A percentile compares a stretch with the other conserved stretches of the same genome.
Evolutionary conservation across 2,113 vertebrate species (phyloP).

Genomic region (Solea solea): DNA sequence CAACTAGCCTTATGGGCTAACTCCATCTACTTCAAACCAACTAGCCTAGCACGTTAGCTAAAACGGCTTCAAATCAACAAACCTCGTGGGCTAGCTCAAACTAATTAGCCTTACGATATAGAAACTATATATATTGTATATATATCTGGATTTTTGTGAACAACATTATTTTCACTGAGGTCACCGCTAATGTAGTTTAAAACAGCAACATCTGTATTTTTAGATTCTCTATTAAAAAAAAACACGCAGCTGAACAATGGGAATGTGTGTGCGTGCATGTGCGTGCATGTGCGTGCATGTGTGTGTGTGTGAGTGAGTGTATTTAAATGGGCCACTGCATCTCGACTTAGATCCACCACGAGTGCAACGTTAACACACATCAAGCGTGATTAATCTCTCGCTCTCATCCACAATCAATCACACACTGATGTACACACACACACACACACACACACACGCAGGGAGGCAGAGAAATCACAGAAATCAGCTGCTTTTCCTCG

Average conservation of each 20-base stretch:
- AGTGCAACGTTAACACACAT: constrained; percentile 79
- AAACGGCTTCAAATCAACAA: no score
- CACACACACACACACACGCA: constrained; percentile 32
- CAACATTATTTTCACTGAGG: background rate
- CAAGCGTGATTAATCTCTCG: constrained; percentile 82
- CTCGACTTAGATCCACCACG: constrained; percentile 72
- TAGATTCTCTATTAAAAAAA: no score
- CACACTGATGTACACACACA: constrained; percentile 45
- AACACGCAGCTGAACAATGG: constrained; percentile 9
- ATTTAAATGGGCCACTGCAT: constrained; percentile 79
- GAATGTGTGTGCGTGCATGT: constrained; percentile 12
- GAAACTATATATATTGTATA: no score
- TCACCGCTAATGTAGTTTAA: background rate
- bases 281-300: constrained; percentile 20
- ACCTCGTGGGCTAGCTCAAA: no score
- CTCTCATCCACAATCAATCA: constrained; percentile 82
- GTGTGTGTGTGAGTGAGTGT: constrained; percentile 49
- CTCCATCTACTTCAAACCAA: no score
- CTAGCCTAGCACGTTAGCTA: no score
- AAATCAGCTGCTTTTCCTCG: constrained; percentile 82
- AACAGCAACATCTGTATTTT: background rate
- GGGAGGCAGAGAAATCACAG: constrained; percentile 75
- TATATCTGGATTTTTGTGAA: background rate
- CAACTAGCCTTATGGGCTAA: no score
- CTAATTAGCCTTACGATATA: no score